Evolutionary conservation across 2,797 vertebrate species (phyloP), one percentile per base, ranked within the genome.

Genomic region (Smutsia temminckii): DNA sequence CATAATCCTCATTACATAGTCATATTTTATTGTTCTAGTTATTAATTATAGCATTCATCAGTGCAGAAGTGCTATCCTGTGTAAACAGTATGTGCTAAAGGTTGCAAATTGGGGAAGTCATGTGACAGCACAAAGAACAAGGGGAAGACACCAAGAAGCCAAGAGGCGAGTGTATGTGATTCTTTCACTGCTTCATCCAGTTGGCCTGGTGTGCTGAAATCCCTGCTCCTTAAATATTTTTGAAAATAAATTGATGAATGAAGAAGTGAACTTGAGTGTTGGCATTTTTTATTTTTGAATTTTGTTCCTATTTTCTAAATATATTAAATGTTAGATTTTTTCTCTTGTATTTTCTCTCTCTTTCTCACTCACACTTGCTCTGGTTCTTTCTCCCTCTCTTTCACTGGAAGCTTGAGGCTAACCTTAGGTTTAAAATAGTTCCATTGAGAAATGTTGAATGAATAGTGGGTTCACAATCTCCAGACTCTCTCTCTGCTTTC

Each of bases 241-340:
- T 72, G 40, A 46, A 71, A 49, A 51, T 66, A 55, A 51, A 72
- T 23, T 78, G 37, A 79, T 59, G 32, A 69, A 46, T 84, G 5
- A 57, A 20, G 34, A 77, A 37, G 13, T 68, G 29, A 91, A 81
- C 27, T 29, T 46, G 23, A 53, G 16, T 77, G 4, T 57, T 63
- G 14, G 3, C 21, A 59, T 61, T 49, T 87, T 61, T 1, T 16
- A 46, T 51, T 49, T 78, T 89, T 61, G 2, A 13, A 46, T 51
- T 51, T 78, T 86, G 21, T 25, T 55, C 32, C 32, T 74, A 23
- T 66, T 95, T 84, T 78, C 27, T 8, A 89, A 93, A 91, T 63
- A 66, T 8, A 3, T 64, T 34, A 68, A 53, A 49, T 72, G 3
- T 61, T 20, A 74, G 42, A 51, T 61, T 40, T 20, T 83, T 53